Evolutionary conservation across 1,140 invertebrate species (phyloP).

Genomic region (Drosophila takahashii): DNA sequence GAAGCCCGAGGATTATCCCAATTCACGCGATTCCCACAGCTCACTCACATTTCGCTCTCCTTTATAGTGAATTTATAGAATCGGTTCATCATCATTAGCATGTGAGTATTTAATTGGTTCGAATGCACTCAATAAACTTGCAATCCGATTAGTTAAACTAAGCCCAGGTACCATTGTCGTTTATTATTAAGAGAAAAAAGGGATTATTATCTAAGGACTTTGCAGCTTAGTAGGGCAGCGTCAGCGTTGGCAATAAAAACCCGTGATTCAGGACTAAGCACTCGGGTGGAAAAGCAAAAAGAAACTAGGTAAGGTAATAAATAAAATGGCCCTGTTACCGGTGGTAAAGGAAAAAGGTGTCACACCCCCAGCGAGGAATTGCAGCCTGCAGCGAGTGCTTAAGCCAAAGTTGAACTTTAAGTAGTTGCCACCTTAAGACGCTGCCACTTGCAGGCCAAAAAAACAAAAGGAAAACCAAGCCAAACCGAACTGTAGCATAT

Average conservation of each 20-base stretch:
- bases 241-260: constrained; percentile 12
- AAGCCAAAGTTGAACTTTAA: constrained; percentile 71
- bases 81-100: constrained; percentile 28
- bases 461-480: constrained; percentile 1
- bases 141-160: constrained; percentile 7
- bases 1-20: constrained; percentile 24
- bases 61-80: constrained; percentile 16
- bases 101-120: constrained; percentile 23
- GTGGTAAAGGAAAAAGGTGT: constrained; percentile 28
- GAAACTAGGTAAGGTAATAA: constrained; percentile 54
- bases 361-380: constrained; percentile 30
- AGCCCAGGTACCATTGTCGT: constrained; percentile 9
- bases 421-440: constrained; percentile 71
- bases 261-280: constrained; percentile 6
- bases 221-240: constrained; percentile 3
- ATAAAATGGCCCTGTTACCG: constrained; percentile 63
- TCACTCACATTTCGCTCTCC: constrained; percentile 18
- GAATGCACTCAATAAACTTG: constrained; percentile 35
- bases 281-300: constrained; percentile 13
- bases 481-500: constrained; percentile 38
- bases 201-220: constrained; percentile 36
- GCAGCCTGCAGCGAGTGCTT: constrained; percentile 39
- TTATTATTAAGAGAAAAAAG: constrained; percentile 13
- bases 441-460: constrained; percentile 47
- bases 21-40: constrained; percentile 27